phyloP scores from a whole-genome alignment of 2,888 invertebrate genomes.

The Ichneumoninae sp. region DNA sequence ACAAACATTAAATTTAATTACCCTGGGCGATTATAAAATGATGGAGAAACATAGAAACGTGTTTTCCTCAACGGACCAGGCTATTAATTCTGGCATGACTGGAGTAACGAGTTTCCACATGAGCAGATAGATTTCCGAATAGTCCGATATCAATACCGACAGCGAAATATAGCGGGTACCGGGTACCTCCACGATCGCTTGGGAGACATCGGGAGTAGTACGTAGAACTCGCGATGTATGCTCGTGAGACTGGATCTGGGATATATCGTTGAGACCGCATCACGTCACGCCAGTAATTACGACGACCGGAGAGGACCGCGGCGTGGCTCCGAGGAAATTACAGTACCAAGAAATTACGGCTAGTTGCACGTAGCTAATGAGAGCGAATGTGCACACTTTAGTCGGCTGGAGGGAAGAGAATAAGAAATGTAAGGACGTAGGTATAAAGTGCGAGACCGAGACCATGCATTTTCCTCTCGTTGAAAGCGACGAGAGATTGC shows the following conservation, averaged over 20 bases:
- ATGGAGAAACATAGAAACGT: neutral
- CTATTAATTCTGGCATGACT: neutral
- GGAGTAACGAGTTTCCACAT: neutral
- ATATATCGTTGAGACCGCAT: conserved; percentile 11
- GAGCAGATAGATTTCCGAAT: neutral
- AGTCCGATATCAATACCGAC: neutral
- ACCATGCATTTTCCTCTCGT: conserved; percentile 48
- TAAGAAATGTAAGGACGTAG: conserved; percentile 20
- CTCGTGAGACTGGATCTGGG: conserved; percentile 26
- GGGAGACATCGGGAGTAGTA: conserved; percentile 9
- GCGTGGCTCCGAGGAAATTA: conserved; percentile 36
- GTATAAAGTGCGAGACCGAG: neutral
- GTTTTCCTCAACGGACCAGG: neutral
- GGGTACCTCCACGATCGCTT: neutral
- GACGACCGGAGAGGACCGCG: conserved; percentile 13
- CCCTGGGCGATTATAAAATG: neutral
- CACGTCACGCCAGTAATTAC: conserved; percentile 57
- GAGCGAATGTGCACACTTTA: conserved; percentile 30
- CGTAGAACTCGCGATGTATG: neutral
- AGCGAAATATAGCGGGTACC: neutral
- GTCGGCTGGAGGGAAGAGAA: neutral
- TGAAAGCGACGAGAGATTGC: conserved; percentile 14
- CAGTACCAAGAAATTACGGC: conserved; percentile 6
- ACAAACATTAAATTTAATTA: neutral
- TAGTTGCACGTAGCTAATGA: conserved; percentile 37